Evolutionary conservation across 2,797 vertebrate genomes (phyloP).

Genomic region (Parambassis ranga): DNA sequence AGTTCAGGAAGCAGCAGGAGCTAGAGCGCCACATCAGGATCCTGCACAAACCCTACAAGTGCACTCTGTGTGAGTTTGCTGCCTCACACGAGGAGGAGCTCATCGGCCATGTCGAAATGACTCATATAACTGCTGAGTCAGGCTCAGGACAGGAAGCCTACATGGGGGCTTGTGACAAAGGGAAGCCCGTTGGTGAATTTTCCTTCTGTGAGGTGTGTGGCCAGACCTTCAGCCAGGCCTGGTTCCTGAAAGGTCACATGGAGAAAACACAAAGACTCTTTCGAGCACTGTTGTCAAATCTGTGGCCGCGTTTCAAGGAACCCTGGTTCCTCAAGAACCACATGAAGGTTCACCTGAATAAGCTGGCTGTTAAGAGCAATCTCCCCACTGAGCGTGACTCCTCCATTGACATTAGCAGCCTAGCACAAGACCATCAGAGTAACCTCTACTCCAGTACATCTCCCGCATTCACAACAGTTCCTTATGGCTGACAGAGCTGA

Average conservation of each 20-base stretch:
- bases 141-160: constrained; percentile 86
- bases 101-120: constrained; percentile 95
- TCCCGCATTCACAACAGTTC: constrained; percentile 92
- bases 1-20: constrained; percentile 98
- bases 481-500: constrained; percentile 86
- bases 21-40: constrained; percentile 97
- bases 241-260: constrained; percentile 99
- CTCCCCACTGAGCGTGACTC: constrained; percentile 83
- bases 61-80: constrained; percentile 97
- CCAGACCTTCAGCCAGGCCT: constrained; percentile 98
- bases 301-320: constrained; percentile 98
- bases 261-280: constrained; percentile 99
- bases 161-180: constrained; percentile 73
- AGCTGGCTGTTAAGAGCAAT: constrained; percentile 92
- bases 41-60: constrained; percentile 98
- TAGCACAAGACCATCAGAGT: constrained; percentile 88
- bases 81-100: constrained; percentile 98
- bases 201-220: constrained; percentile 97
- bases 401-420: constrained; percentile 82
- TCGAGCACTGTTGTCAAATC: constrained; percentile 98
- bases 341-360: constrained; percentile 99
- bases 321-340: constrained; percentile 99
- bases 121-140: constrained; percentile 92
- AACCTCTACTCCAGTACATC: constrained; percentile 95
- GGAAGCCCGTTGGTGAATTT: constrained; percentile 89